Evolutionary conservation across 2,113 vertebrate species (phyloP).

Genomic region (Neolamprologus fasciatus): DNA sequence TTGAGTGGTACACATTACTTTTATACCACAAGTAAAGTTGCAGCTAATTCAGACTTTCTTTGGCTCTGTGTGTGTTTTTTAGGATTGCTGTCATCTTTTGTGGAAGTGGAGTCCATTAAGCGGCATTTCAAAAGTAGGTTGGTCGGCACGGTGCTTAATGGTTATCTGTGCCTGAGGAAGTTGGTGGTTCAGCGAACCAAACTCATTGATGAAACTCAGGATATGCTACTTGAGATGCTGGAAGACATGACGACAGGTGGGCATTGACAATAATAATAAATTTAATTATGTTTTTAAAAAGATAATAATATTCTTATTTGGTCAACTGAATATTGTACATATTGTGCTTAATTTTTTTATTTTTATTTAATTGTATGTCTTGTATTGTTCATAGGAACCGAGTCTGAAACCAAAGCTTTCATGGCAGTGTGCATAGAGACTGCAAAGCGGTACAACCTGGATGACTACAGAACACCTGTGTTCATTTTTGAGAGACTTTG

Average conservation of each 20-base stretch:
- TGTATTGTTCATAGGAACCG: constrained; percentile 77
- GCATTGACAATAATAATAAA: neutral
- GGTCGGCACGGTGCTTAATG: constrained; percentile 94
- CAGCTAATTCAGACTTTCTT: neutral
- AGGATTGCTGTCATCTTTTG: constrained; percentile 96
- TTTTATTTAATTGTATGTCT: neutral
- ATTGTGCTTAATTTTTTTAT: neutral
- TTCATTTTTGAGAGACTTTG: constrained; percentile 98
- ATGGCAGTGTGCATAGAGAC: constrained; percentile 99
- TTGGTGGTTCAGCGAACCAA: constrained; percentile 98
- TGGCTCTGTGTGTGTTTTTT: neutral
- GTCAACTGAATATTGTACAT: neutral
- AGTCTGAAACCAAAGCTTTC: constrained; percentile 97
- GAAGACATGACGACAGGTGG: constrained; percentile 99
- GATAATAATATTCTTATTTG: neutral
- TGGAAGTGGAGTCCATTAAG: constrained; percentile 98
- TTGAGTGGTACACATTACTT: neutral
- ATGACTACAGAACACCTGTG: constrained; percentile 96
- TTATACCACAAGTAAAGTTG: neutral
- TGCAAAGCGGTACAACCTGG: constrained; percentile 92
- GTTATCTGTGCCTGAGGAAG: constrained; percentile 94
- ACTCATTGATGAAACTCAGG: constrained; percentile 96
- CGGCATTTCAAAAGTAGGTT: constrained; percentile 94
- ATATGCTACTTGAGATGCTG: constrained; percentile 99
- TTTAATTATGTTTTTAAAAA: neutral